Evolutionary conservation across 1,140 invertebrate genomes (phyloP).

Genomic region (Augochlora pura): DNA sequence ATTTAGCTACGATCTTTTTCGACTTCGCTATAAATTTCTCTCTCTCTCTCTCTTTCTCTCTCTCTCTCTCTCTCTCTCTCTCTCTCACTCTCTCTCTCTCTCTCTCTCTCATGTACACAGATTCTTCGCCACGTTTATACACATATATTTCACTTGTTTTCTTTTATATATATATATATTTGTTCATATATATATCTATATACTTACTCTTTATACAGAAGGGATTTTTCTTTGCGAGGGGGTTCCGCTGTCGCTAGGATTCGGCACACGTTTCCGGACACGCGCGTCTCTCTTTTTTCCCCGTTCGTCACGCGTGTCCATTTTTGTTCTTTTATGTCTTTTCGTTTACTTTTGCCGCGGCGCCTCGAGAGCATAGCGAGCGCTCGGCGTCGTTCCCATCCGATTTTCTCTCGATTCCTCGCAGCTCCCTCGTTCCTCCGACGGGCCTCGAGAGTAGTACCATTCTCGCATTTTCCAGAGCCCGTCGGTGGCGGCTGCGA

Average conservation of each 20-base stretch:
- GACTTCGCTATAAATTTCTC: too few species aligned
- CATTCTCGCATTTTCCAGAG: slow-evolving; percentile 10
- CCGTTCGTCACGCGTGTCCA: slow-evolving; percentile 42
- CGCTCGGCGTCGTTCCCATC: slow-evolving; percentile 20
- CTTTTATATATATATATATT: slow-evolving; percentile 48
- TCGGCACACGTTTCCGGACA: slow-evolving; percentile 59
- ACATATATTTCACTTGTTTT: slow-evolving; percentile 27
- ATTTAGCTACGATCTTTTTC: too few species aligned
- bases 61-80: too few species aligned
- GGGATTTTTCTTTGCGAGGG: slow-evolving; percentile 71
- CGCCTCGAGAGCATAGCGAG: neutral
- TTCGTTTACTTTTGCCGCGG: slow-evolving; percentile 35
- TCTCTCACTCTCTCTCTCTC: slow-evolving; percentile 41
- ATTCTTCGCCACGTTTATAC: slow-evolving; percentile 33
- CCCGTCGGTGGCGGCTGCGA: slow-evolving; percentile 7
- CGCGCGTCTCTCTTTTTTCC: slow-evolving; percentile 38
- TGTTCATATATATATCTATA: slow-evolving; percentile 63
- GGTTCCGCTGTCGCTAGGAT: slow-evolving; percentile 63
- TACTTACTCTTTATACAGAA: slow-evolving; percentile 80
- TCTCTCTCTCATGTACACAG: slow-evolving; percentile 64
- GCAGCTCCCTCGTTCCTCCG: neutral
- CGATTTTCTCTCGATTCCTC: neutral
- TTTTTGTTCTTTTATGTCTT: slow-evolving; percentile 13
- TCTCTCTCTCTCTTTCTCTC: slow-evolving; percentile 63
- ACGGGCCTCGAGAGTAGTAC: neutral